These are phyloP conservation scores for Lamellibrachia columna DNA, from an alignment of 2,888 invertebrate species.

Conservation along the genomic window DNA sequence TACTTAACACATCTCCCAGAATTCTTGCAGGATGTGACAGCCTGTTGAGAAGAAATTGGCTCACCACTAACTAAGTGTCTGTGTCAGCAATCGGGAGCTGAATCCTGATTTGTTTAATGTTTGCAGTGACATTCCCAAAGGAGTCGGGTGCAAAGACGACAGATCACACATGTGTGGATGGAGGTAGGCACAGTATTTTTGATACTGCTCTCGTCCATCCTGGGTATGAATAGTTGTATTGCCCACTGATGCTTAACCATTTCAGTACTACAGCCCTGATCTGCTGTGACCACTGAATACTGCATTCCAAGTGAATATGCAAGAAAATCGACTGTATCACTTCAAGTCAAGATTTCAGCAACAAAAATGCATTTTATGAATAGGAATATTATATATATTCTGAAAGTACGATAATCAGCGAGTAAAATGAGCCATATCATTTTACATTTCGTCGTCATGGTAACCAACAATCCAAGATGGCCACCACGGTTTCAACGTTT, in stretches of 20 bases:
- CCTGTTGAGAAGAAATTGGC: neutral
- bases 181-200: slow-evolving; percentile 46
- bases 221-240: neutral
- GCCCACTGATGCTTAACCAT: neutral
- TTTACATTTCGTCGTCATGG: too few relatives aligned
- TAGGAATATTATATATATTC: too few relatives aligned
- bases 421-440: too few relatives aligned
- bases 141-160: slow-evolving; percentile 52
- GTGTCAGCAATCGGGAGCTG: neutral
- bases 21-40: neutral
- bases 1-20: neutral
- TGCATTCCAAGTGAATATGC: too few relatives aligned
- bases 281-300: too few relatives aligned
- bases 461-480: too few relatives aligned
- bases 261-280: too few relatives aligned
- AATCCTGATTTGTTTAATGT: neutral
- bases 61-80: neutral
- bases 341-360: too few relatives aligned
- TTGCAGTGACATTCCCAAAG: slow-evolving; percentile 55
- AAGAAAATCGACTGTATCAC: too few relatives aligned
- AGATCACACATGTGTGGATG: slow-evolving; percentile 64
- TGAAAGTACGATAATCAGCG: too few relatives aligned
- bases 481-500: too few relatives aligned
- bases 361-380: too few relatives aligned
- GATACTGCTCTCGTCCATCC: neutral